phyloP scores from a whole-genome alignment of 1,140 invertebrate species.

The Drosophila nigrodunni region DNA sequence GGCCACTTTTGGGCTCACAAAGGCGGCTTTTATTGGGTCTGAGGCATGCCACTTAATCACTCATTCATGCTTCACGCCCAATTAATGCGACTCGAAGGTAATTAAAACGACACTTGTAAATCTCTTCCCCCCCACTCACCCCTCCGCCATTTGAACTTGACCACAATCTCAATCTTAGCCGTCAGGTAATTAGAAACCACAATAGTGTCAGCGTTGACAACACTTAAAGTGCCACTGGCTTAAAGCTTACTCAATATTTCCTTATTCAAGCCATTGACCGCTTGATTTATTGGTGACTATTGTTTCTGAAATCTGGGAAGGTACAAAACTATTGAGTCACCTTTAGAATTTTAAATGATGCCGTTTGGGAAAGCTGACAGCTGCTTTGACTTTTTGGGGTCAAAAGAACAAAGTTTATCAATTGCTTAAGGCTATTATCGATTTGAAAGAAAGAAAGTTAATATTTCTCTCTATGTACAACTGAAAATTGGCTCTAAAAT shows the following conservation, averaged over 20 bases:
- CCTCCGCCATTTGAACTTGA: conserved; percentile 2
- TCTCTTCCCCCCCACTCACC: not conserved
- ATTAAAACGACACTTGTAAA: conserved; percentile 62
- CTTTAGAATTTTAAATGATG: not conserved
- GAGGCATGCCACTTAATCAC: conserved; percentile 44
- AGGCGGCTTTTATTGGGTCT: conserved; percentile 9
- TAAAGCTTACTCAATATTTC: conserved; percentile 19
- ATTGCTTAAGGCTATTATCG: conserved; percentile 25
- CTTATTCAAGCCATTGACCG: conserved; percentile 41
- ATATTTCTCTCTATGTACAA: too few relatives aligned
- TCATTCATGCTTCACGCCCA: conserved; percentile 65
- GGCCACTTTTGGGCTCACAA: conserved; percentile 3
- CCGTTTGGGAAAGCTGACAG: conserved; percentile 20
- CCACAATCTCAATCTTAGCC: not conserved
- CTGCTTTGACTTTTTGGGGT: conserved; percentile 1
- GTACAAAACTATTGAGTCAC: conserved; percentile 26
- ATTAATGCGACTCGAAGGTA: conserved; percentile 51
- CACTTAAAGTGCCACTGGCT: conserved; percentile 15
- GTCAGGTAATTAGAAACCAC: conserved; percentile 37
- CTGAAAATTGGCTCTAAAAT: too few relatives aligned
- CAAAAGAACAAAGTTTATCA: conserved; percentile 4
- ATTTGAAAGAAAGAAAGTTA: conserved; percentile 1
- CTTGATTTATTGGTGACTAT: not conserved
- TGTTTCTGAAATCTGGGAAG: not conserved
- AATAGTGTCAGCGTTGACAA: conserved; percentile 21